These are phyloP conservation scores for Noctua janthina DNA, from an alignment of 2,888 invertebrate species.

Conservation along the genomic window DNA sequence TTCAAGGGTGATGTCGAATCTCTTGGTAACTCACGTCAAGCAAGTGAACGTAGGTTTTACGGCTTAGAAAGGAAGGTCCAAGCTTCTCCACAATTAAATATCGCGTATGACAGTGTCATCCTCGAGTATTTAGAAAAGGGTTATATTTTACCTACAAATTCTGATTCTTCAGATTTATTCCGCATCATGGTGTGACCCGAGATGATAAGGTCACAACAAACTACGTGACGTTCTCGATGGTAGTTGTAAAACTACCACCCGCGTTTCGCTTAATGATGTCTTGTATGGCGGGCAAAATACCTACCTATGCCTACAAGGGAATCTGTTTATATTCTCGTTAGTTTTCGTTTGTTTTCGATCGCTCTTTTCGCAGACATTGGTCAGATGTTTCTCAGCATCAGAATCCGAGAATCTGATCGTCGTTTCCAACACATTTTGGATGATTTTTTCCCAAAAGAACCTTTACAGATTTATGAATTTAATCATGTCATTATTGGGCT, in stretches of 20 bases:
- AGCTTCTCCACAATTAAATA: neutral
- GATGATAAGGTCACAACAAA: conserved; percentile 20
- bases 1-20: no score
- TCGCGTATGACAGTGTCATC: neutral
- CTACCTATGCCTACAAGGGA: conserved; percentile 34
- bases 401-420: no score
- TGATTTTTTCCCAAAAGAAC: conserved; percentile 42
- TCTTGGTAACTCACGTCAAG: neutral
- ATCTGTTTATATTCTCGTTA: conserved; percentile 56
- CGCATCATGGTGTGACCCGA: conserved; percentile 19
- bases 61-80: neutral
- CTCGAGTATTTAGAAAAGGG: neutral
- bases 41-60: neutral
- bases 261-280: conserved; percentile 47
- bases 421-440: conserved; percentile 20
- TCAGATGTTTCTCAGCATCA: no score
- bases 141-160: neutral
- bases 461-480: conserved; percentile 4
- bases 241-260: no score
- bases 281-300: conserved; percentile 8
- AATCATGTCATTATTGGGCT: conserved; percentile 54
- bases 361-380: no score
- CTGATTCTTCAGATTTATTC: neutral
- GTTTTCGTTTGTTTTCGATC: conserved; percentile 4
- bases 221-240: conserved; percentile 33